Percentiles rank a stretch among this genome's conserved stretches.
Evolutionary conservation across 2,888 invertebrate genomes (phyloP).

Genomic region (Tetropium fuscum): DNA sequence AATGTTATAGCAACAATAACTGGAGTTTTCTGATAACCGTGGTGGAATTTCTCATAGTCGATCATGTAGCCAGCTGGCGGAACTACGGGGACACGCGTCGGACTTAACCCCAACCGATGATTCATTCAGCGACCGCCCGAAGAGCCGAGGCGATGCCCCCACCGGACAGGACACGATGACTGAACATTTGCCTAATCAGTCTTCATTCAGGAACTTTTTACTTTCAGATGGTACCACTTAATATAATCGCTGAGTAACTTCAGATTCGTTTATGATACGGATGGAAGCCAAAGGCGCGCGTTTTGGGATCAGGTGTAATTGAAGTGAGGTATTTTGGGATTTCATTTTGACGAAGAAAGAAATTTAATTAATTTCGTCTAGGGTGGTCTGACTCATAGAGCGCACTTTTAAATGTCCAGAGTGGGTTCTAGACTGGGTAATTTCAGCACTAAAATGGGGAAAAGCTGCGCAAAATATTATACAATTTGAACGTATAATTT

Average conservation of each 20-base stretch:
- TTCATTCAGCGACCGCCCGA: constrained; percentile 27
- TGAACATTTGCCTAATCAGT: neutral
- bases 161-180: constrained; percentile 9
- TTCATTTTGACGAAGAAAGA: constrained; percentile 1
- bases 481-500: too few species aligned
- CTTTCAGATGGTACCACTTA: neutral
- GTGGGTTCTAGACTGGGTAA: neutral
- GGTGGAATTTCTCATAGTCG: constrained; percentile 10
- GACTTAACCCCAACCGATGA: constrained; percentile 30
- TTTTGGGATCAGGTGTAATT: neutral
- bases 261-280: neutral
- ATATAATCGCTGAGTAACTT: neutral
- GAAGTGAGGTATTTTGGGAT: neutral
- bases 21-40: neutral
- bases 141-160: constrained; percentile 29
- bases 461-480: too few species aligned
- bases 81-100: constrained; percentile 33
- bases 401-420: neutral
- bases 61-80: constrained; percentile 28
- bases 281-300: neutral
- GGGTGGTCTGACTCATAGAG: constrained; percentile 10
- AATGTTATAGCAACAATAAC: neutral
- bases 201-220: neutral
- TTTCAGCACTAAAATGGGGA: too few species aligned
- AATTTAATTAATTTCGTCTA: neutral